A percentile compares a stretch with the other conserved stretches of the same genome.
These are phyloP conservation scores for Mythimna vitellina DNA, from an alignment of 2,888 invertebrate species.

Conservation along the genomic window DNA sequence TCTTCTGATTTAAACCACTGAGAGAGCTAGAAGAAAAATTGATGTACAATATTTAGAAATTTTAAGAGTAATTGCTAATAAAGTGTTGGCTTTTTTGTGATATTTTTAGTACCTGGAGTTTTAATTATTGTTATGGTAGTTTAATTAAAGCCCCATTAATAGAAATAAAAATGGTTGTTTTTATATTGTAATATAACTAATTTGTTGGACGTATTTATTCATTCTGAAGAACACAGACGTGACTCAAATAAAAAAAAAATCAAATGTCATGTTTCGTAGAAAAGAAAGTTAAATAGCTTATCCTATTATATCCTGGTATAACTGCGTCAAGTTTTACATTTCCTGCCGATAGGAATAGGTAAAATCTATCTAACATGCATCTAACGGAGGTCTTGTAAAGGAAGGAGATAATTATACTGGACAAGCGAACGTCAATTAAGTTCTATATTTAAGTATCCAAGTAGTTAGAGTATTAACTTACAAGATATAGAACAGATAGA, in stretches of 20 bases:
- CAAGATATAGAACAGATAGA: background rate
- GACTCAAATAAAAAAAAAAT: too few species aligned
- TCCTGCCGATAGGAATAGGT: conserved; percentile 28
- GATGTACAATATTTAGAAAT: background rate
- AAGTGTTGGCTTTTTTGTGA: too few species aligned
- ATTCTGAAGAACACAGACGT: background rate
- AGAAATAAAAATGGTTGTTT: too few species aligned
- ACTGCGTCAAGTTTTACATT: conserved; percentile 27
- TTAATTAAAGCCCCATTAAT: too few species aligned
- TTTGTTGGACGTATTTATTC: background rate
- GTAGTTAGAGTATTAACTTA: background rate
- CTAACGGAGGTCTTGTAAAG: conserved; percentile 15
- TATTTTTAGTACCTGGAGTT: too few species aligned
- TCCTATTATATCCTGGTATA: conserved; percentile 13
- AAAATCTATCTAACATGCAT: conserved; percentile 12
- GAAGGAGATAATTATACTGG: conserved; percentile 31
- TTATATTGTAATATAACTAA: too few species aligned
- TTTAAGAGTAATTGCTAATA: too few species aligned
- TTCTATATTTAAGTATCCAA: conserved; percentile 10
- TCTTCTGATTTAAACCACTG: conserved; percentile 84
- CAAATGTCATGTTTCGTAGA: background rate
- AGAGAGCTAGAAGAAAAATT: conserved; percentile 74
- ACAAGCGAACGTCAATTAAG: conserved; percentile 18
- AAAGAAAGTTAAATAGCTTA: conserved; percentile 20
- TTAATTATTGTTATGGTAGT: too few species aligned